These are phyloP conservation scores for Lophius americanus DNA, from an alignment of 2,797 vertebrate genomes.

Conservation along the genomic window DNA sequence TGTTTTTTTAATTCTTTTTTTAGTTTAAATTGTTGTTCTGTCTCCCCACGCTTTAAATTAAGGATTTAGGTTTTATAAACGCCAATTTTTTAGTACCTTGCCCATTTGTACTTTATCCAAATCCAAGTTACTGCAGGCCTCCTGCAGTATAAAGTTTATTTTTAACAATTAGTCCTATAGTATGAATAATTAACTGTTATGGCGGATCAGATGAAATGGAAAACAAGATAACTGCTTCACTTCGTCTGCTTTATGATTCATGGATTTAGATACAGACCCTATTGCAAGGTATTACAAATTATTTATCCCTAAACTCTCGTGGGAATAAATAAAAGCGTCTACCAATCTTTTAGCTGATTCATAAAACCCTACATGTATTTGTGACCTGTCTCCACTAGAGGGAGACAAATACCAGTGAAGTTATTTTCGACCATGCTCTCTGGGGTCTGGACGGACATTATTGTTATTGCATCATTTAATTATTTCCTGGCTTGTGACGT, in stretches of 20 bases:
- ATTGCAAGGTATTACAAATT: neutral
- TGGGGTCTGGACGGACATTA: slow-evolving; percentile 18
- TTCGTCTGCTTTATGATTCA: neutral
- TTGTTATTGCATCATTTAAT: slow-evolving; percentile 67
- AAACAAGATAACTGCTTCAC: neutral
- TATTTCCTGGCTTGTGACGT: slow-evolving; percentile 40
- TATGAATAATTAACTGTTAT: no score
- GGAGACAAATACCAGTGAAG: slow-evolving; percentile 41
- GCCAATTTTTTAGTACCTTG: no score
- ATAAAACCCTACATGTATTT: neutral
- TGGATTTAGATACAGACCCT: neutral
- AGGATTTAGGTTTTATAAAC: no score
- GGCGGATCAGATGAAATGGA: neutral
- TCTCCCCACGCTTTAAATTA: no score
- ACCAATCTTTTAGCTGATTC: no score
- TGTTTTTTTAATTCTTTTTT: no score
- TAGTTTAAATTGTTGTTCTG: no score
- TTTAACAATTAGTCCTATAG: no score
- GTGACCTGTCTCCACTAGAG: slow-evolving; percentile 53
- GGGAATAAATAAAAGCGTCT: no score
- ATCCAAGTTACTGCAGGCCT: no score
- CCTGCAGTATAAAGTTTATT: no score
- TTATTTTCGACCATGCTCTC: neutral
- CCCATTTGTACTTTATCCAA: no score
- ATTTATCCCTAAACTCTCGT: neutral